Evolutionary conservation across 2,888 invertebrate species (phyloP).

Genomic region (Mimachlamys varia): DNA sequence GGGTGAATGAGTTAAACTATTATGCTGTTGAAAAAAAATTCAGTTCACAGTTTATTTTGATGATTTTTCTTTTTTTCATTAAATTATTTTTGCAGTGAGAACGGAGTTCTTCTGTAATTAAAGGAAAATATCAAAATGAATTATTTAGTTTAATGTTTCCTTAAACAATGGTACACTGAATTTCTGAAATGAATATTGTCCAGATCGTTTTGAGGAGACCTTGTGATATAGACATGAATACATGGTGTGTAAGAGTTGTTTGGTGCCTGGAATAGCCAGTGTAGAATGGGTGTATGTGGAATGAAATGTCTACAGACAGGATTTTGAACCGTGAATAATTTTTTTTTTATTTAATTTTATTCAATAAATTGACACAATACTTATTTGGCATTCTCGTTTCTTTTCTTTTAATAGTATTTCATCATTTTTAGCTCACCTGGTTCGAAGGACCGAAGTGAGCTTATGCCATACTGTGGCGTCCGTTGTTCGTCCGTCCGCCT

Average conservation of each 20-base stretch:
- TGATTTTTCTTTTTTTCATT: too few relatives aligned
- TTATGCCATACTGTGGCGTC: too few relatives aligned
- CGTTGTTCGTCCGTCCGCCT: too few relatives aligned
- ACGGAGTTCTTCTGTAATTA: too few relatives aligned
- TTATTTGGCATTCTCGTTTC: background rate
- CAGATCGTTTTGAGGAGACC: background rate
- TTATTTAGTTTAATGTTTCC: too few relatives aligned
- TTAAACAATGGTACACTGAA: too few relatives aligned
- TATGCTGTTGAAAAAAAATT: too few relatives aligned
- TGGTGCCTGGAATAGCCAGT: background rate
- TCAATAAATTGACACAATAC: slow-evolving; percentile 26
- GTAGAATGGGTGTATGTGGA: background rate
- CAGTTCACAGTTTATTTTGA: too few relatives aligned
- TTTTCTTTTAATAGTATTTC: background rate
- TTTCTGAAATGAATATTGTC: background rate
- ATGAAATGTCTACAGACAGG: background rate
- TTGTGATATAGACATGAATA: background rate
- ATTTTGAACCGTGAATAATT: background rate
- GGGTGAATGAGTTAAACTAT: too few relatives aligned
- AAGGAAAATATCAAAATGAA: too few relatives aligned
- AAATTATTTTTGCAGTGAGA: too few relatives aligned
- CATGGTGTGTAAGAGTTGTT: background rate
- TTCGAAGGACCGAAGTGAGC: too few relatives aligned
- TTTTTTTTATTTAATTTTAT: slow-evolving; percentile 19
- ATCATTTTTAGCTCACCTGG: background rate